phyloP scores from a whole-genome alignment of 2,797 vertebrate genomes.

The Anas acuta region DNA sequence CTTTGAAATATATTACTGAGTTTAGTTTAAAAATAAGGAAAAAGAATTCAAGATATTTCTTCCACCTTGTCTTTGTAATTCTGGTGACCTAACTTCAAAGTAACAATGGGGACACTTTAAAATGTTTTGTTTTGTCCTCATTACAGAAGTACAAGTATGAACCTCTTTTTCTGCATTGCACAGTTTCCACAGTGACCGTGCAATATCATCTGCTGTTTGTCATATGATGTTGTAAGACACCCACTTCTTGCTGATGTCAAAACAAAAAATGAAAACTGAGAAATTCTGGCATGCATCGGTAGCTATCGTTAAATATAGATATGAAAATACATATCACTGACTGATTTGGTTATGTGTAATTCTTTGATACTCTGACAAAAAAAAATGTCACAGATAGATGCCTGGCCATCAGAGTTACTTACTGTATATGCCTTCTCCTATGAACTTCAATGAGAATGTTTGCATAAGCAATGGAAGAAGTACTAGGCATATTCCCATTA shows the following conservation, averaged over 20 bases:
- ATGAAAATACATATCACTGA: background rate
- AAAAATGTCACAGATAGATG: background rate
- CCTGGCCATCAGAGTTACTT: background rate
- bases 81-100: background rate
- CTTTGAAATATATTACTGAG: background rate
- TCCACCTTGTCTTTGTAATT: background rate
- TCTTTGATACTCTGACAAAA: background rate
- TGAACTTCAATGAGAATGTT: background rate
- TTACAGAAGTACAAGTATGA: background rate
- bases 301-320: slow-evolving; percentile 1
- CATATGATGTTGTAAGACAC: background rate
- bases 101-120: background rate
- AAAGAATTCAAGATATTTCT: background rate
- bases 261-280: slow-evolving; percentile 10
- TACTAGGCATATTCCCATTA: background rate
- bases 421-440: background rate
- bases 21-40: background rate
- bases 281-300: background rate
- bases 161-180: background rate
- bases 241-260: slow-evolving; percentile 23
- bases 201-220: slow-evolving; percentile 23
- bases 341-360: background rate
- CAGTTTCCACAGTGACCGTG: slow-evolving; percentile 23
- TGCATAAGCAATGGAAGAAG: background rate
- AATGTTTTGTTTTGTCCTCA: background rate